A percentile compares a stretch with the other conserved stretches of the same genome.
These are phyloP conservation scores for Diprion similis DNA, from an alignment of 1,140 invertebrate genomes.

Conservation along the genomic window DNA sequence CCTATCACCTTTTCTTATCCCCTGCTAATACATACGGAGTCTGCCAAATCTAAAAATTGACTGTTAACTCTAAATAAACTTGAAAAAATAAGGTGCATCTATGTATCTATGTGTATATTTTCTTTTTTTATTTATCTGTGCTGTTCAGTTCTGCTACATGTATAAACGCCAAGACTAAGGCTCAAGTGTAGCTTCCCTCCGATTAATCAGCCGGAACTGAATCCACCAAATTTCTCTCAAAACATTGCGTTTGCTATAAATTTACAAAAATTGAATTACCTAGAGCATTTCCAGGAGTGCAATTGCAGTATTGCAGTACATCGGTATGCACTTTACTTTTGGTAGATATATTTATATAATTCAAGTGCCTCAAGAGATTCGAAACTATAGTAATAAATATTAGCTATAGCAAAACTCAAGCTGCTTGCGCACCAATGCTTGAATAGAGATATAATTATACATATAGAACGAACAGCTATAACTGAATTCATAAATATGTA, in stretches of 20 bases:
- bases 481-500: not conserved
- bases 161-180: too few species aligned
- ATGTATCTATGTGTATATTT: not conserved
- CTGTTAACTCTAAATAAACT: too few species aligned
- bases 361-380: conserved; percentile 42
- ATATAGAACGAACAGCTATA: conserved; percentile 5
- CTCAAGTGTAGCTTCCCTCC: not conserved
- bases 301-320: conserved; percentile 18
- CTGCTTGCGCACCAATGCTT: conserved; percentile 12
- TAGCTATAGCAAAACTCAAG: conserved; percentile 26
- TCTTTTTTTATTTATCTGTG: not conserved
- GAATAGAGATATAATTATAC: conserved; percentile 10
- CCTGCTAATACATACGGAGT: too few species aligned
- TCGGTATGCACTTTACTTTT: conserved; percentile 30
- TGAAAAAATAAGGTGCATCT: not conserved
- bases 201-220: not conserved
- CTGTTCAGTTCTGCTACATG: not conserved
- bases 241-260: not conserved
- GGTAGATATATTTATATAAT: conserved; percentile 49
- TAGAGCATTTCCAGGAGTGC: not conserved
- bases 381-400: conserved; percentile 46
- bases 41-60: too few species aligned
- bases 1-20: too few species aligned
- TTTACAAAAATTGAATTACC: not conserved
- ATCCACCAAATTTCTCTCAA: not conserved